Conservation (phyloP, 2,797 vertebrate species). For the Falco biarmicus region DNA sequence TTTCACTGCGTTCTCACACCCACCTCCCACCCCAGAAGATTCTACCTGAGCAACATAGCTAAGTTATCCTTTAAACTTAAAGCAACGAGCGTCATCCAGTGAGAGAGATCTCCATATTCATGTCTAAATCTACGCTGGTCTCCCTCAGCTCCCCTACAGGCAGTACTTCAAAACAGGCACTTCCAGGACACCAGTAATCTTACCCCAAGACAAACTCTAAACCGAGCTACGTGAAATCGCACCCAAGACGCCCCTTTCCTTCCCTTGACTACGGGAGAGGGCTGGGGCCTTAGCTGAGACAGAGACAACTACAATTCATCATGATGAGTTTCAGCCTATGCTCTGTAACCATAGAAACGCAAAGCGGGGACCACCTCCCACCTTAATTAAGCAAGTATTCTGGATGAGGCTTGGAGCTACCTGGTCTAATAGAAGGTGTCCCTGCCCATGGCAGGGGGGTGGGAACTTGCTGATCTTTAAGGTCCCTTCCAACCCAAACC, state of each 20-base stretch:
- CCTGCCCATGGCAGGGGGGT: neutral
- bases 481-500: no score
- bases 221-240: neutral
- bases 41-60: no score
- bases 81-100: no score
- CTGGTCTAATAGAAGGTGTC: neutral
- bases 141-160: neutral
- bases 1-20: neutral
- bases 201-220: neutral
- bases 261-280: no score
- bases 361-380: neutral
- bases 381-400: neutral
- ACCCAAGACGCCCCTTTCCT: neutral
- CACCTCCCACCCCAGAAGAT: fast-evolving
- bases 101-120: no score
- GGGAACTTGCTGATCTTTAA: neutral
- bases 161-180: neutral
- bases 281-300: neutral
- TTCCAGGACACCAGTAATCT: neutral
- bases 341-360: neutral
- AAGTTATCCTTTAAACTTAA: no score
- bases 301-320: neutral
- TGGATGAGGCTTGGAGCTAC: neutral
- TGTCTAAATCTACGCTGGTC: no score
- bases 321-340: neutral